These are phyloP conservation scores for Aphelenchoides besseyi DNA, from an alignment of 1,140 invertebrate species.

Conservation along the genomic window DNA sequence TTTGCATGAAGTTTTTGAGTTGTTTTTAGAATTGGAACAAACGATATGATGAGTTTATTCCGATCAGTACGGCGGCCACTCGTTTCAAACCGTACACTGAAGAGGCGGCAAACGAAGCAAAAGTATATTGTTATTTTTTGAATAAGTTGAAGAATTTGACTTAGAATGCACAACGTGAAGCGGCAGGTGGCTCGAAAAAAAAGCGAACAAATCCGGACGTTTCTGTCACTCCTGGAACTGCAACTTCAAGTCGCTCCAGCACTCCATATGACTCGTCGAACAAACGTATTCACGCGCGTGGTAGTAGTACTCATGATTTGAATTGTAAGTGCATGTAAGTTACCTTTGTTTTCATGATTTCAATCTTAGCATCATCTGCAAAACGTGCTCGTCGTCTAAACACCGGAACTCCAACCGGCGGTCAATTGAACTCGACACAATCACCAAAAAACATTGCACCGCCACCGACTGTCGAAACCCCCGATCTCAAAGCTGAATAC, in stretches of 20 bases:
- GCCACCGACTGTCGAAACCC: too few relatives aligned
- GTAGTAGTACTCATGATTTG: too few relatives aligned
- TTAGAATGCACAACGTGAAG: background rate
- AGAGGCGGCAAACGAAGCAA: background rate
- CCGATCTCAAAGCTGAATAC: too few relatives aligned
- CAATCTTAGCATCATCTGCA: background rate
- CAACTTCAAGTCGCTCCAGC: background rate
- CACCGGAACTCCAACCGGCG: background rate
- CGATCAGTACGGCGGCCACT: background rate
- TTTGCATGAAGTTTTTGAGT: background rate
- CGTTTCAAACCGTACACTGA: background rate
- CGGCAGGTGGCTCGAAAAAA: background rate
- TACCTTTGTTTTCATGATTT: background rate
- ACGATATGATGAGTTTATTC: background rate
- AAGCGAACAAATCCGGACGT: background rate
- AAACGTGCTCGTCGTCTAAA: background rate
- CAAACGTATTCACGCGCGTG: background rate
- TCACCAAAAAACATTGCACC: background rate
- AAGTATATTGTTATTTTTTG: background rate
- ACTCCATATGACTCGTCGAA: background rate
- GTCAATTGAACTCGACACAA: background rate
- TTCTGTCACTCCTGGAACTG: background rate
- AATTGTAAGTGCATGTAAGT: too few relatives aligned
- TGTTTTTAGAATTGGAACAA: background rate
- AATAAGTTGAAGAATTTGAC: too few relatives aligned